These are phyloP conservation scores for Phallusia fumigata DNA, from an alignment of 23 tunicate genomes.

Conservation along the genomic window DNA sequence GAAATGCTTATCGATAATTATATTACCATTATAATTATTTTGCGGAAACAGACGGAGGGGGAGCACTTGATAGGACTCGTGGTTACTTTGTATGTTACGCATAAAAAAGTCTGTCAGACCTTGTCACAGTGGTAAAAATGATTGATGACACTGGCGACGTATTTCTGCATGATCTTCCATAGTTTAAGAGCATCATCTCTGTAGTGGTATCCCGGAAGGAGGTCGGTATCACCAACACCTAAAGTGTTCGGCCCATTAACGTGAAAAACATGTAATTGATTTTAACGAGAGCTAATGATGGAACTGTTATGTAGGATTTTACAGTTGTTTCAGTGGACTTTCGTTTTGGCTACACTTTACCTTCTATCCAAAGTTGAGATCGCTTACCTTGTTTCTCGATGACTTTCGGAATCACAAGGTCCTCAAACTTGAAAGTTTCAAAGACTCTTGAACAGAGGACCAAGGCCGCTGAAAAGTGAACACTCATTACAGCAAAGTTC, in stretches of 20 bases:
- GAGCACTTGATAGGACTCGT: no score
- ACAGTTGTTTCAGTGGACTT: not conserved
- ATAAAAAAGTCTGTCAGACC: slow-evolving; percentile 14
- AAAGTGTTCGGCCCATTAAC: not conserved
- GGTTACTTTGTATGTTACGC: no score
- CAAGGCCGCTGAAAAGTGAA: not conserved
- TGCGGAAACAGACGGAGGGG: no score
- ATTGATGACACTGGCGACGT: slow-evolving; percentile 21
- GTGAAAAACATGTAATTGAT: no score
- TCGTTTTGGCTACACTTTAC: no score
- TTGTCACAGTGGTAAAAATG: slow-evolving; percentile 47
- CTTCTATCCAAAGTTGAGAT: not conserved
- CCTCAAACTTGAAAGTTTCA: slow-evolving; percentile 34
- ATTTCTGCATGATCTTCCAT: slow-evolving; percentile 55
- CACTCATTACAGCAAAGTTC: no score
- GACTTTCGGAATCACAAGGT: slow-evolving; percentile 30
- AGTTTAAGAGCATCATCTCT: slow-evolving; percentile 58
- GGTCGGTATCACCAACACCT: slow-evolving; percentile 45
- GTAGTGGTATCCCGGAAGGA: slow-evolving; percentile 52
- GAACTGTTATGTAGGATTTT: no score
- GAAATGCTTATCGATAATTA: no score
- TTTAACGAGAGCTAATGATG: no score
- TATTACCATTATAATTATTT: no score
- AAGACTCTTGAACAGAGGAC: not conserved
- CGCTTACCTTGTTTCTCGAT: slow-evolving; percentile 31